A percentile compares a stretch with the other conserved stretches of the same genome.
These are phyloP conservation scores for Microcebus lehilahytsara DNA, from an alignment of 2,113 vertebrate species.

Conservation along the genomic window DNA sequence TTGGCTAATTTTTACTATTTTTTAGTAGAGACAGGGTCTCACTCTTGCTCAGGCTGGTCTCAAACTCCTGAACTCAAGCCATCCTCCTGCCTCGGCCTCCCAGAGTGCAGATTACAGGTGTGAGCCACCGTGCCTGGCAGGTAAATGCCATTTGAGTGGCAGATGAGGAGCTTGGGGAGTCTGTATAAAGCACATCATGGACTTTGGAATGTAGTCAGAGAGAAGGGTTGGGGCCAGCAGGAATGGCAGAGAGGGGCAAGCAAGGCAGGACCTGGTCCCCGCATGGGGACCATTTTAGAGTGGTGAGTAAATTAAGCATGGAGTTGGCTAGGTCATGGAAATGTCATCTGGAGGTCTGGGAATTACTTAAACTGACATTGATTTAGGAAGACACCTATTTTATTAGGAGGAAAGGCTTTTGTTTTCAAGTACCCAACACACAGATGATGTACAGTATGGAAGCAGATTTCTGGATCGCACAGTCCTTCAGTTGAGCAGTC, in stretches of 20 bases:
- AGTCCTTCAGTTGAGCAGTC: neutral
- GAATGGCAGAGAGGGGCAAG: neutral
- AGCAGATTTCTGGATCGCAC: neutral
- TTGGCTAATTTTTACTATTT: no score
- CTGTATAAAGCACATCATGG: neutral
- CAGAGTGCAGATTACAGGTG: no score
- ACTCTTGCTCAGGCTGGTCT: no score
- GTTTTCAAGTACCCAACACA: neutral
- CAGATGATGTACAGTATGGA: neutral
- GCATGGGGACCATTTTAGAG: fast-evolving
- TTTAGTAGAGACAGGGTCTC: no score
- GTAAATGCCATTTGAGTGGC: neutral
- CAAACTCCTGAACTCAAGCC: no score
- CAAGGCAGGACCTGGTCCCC: neutral
- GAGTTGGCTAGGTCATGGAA: neutral
- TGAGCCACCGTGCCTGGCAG: neutral
- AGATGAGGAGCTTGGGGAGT: neutral
- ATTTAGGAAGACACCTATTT: neutral
- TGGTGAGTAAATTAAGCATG: neutral
- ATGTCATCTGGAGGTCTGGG: neutral
- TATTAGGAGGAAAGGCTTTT: neutral
- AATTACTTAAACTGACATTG: neutral
- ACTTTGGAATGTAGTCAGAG: neutral
- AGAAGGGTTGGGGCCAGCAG: neutral
- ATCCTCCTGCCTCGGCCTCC: no score